Percentiles rank a stretch among this genome's conserved stretches.
phyloP scores from a whole-genome alignment of 2,113 vertebrate species.

The Saccopteryx leptura region DNA sequence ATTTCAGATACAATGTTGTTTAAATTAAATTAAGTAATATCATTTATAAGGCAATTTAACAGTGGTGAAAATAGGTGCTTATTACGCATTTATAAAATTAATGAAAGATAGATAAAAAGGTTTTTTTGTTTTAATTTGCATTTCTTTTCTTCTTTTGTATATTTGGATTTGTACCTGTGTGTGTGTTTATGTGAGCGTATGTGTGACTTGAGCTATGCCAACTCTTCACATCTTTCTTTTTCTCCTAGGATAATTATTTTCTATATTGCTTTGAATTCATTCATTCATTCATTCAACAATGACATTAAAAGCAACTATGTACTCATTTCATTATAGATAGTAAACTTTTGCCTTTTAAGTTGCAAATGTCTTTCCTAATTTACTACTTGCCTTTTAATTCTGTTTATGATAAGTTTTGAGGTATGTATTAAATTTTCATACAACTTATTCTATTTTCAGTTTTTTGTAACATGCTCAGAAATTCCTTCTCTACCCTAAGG shows the following conservation, averaged over 20 bases:
- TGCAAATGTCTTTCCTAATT: conserved; percentile 18
- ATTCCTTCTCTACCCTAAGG: conserved; percentile 34
- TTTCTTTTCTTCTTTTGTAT: neutral
- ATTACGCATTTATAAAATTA: conserved; percentile 51
- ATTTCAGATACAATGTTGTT: neutral
- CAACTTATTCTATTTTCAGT: conserved; percentile 26
- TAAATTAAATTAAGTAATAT: conserved; percentile 41
- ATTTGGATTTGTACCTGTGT: neutral
- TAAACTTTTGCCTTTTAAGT: conserved; percentile 38
- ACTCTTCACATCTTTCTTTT: neutral
- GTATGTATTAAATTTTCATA: conserved; percentile 62
- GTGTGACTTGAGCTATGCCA: neutral
- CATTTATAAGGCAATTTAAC: neutral
- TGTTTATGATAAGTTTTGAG: conserved; percentile 30
- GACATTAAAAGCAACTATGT: neutral
- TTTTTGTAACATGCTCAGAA: conserved; percentile 54
- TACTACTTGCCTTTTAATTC: conserved; percentile 53
- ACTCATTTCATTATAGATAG: conserved; percentile 31
- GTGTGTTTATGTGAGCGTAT: neutral
- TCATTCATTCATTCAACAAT: neutral
- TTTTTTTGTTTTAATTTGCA: conserved; percentile 21
- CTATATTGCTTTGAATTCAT: conserved; percentile 18
- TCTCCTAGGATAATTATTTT: neutral
- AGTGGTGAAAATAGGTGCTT: neutral
- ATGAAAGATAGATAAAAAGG: neutral